Evolutionary conservation across 2,113 vertebrate species (phyloP), one percentile per base, ranked within the genome.

Genomic region (Mobula hypostoma): DNA sequence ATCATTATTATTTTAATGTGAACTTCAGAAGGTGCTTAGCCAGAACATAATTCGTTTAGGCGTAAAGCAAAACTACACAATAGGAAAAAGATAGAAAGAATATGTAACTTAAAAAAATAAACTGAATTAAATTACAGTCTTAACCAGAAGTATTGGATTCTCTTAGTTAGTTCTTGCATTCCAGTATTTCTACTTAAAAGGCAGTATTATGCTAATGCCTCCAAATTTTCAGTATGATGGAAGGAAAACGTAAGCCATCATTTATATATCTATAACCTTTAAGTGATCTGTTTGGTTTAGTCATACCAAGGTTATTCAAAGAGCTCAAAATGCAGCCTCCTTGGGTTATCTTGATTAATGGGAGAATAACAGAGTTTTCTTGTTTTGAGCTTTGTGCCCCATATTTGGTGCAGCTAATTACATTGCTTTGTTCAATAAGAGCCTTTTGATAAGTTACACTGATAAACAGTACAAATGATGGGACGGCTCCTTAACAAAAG

Each of bases 361-460:
- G 94, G 94, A 94, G 95, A 95, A 94, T 94, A 94, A 94, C 76
- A 56, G 66, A 91, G 94, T 95, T 95, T 95, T 95, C 68, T 90
- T 94, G 94, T 95, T 96, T 94, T 96, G 95, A 94, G 11, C 95
- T 95, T 95, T 94, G 82, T 87, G 94, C 95, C 61, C 5, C 95
- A 95, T 95, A 96, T 27, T 56, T n/a, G 94, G 94, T 95, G 95
- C 36, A 95, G 95, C 95, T 97, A 96, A 97, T 96, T 96, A 95
- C 95, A 94, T 95, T 95, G 63, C 88, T 95, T 94, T 96, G 95
- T 95, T 96, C 95, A 95, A 94, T 95, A 94, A 90, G 91, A 92
- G 40, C 94, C 94, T 94, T 94, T 95, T 11, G 79, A 92, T 82
- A 94, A 63, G 29, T 83, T 95, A 95, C 94, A 17, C 91, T 95